Conservation (phyloP, 2,113 vertebrate genomes). For the Ochotona princeps region DNA sequence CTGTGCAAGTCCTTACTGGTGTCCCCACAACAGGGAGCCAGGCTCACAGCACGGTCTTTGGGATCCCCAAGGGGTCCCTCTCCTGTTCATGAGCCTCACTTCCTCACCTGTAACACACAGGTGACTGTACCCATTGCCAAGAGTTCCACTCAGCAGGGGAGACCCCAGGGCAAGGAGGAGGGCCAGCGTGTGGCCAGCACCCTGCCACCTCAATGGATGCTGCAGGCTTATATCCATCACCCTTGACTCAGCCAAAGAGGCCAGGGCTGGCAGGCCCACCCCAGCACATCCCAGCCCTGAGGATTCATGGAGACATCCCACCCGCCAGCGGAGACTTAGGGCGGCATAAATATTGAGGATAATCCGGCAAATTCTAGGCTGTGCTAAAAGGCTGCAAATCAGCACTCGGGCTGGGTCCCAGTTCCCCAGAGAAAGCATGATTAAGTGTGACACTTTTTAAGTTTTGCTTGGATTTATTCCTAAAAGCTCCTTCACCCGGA, state of each 20-base stretch:
- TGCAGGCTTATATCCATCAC: not conserved
- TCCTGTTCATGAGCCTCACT: not conserved
- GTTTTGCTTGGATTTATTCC: constrained; percentile 79
- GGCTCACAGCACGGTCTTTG: too few species aligned
- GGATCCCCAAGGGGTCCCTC: too few species aligned
- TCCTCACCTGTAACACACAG: not conserved
- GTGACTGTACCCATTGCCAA: fast-evolving
- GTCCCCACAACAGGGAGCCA: too few species aligned
- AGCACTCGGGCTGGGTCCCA: constrained; percentile 59
- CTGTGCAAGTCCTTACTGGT: too few species aligned
- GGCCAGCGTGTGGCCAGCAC: fast-evolving
- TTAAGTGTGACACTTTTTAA: constrained; percentile 66
- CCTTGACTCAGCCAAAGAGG: not conserved
- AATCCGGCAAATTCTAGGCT: constrained; percentile 37
- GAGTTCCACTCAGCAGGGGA: not conserved
- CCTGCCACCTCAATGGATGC: fast-evolving
- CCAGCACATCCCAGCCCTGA: fast-evolving
- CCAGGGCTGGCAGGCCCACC: not conserved
- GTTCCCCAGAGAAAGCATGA: constrained; percentile 54
- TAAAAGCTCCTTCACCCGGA: constrained; percentile 71
- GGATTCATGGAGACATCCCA: constrained; percentile 65
- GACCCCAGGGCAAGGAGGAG: not conserved
- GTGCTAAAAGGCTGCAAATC: constrained; percentile 64
- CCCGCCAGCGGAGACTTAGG: constrained; percentile 52
- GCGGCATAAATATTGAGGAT: constrained; percentile 58